Conservation (phyloP, 2,888 invertebrate genomes). For the Thyatira batis region DNA sequence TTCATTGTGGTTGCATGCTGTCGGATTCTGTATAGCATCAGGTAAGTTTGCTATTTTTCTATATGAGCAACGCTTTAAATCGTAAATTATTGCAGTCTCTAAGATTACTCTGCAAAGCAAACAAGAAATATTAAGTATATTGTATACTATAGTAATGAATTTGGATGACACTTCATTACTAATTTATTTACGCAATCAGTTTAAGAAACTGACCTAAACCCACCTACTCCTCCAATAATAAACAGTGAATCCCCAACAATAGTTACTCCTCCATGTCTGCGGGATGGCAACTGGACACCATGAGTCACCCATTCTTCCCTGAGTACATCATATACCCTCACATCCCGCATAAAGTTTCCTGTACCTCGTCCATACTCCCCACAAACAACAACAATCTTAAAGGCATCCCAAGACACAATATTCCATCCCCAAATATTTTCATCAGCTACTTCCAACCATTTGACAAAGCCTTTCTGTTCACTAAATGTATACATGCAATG, state of each 20-base stretch:
- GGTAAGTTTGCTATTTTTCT: conserved; percentile 58
- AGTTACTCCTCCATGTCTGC: conserved; percentile 63
- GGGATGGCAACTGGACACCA: conserved; percentile 54
- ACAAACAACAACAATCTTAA: conserved; percentile 60
- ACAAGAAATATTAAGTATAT: too few species aligned
- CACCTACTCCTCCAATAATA: conserved; percentile 70
- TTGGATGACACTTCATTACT: too few species aligned
- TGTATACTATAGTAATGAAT: background rate
- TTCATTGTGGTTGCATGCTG: conserved; percentile 55
- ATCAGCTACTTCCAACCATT: conserved; percentile 65
- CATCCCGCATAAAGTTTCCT: conserved; percentile 60
- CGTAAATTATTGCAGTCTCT: conserved; percentile 55
- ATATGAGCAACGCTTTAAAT: conserved; percentile 53
- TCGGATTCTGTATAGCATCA: conserved; percentile 65
- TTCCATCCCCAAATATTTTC: conserved; percentile 72
- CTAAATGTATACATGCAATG: conserved; percentile 56
- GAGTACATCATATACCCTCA: conserved; percentile 63
- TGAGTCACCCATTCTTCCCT: conserved; percentile 61
- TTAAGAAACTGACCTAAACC: conserved; percentile 61
- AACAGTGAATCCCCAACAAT: conserved; percentile 55
- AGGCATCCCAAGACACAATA: conserved; percentile 59
- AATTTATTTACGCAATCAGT: conserved; percentile 9
- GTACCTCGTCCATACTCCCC: conserved; percentile 69
- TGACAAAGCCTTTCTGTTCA: conserved; percentile 46
- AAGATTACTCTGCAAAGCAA: conserved; percentile 59